Base-by-base conservation (phyloP, 2,888 invertebrate species). In the Plebejus melissa region DNA sequence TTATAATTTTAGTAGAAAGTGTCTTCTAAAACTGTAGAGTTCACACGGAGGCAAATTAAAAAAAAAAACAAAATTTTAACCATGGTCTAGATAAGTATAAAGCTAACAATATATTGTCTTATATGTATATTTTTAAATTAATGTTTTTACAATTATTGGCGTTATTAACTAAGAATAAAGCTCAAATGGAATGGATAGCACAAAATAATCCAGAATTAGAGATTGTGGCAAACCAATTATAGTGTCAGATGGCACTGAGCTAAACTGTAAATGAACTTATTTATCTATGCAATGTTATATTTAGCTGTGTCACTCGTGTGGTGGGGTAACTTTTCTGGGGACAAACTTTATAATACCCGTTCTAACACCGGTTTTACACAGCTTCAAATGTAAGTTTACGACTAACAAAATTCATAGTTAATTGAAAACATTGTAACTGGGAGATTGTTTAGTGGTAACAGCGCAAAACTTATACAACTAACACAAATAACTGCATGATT, bases 201-300 rank as follows among this genome's bases (percentile, higher is more conserved):
- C 32, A 65, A 32, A 11, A 32, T 32, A 32, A 65, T 32, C 13
- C n/a, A 74, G 22, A 22, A 36, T 9, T 58, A 57, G 58, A 74
- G 36, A 57, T 60, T 28, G 41, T 11, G n/a, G 74, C 16, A 38
- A 11, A 57, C 74, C 16, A 72, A 72, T 72, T 72, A 72, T 28
- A 22, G 38, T 70, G 41, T 70, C 70, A 50, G 72, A 72, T 46
- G 50, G 72, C 50, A 28, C 28, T 50, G 72, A 54, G 54, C 32
- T 22, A 28, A 72, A 72, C 70, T 70, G n/a, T 70, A 22, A 70
- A 41, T 41, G 38, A 70, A 70, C 72, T 72, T 72, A 72, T 72
- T 46, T 28, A 46, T 50, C 46, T 71, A 46, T 46, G 32, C 72
- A 50, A 41, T 70, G 41, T 32, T 72, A 72, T 72, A 72, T 72